Evolutionary conservation across 2,113 vertebrate species (phyloP).

Genomic region (Pavo muticus): DNA sequence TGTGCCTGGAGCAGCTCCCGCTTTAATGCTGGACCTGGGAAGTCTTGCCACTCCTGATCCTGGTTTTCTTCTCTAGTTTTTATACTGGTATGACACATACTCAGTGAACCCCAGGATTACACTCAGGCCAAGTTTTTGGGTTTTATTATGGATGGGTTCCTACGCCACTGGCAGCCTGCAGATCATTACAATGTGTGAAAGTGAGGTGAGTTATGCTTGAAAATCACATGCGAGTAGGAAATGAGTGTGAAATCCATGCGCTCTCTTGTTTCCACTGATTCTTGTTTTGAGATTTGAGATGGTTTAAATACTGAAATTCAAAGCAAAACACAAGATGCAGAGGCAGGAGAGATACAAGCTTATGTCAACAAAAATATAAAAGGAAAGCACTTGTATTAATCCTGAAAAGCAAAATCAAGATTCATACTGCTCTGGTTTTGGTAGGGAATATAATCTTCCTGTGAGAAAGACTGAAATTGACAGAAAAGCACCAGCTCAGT

Average conservation of each 20-base stretch:
- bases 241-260: not conserved
- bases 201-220: not conserved
- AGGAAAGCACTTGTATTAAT: not conserved
- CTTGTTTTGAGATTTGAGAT: not conserved
- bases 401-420: not conserved
- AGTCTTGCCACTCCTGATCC: not conserved
- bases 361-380: not conserved
- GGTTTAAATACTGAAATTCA: not conserved
- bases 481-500: not conserved
- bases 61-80: not conserved
- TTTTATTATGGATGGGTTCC: not conserved
- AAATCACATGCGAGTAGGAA: constrained; percentile 1
- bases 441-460: not conserved
- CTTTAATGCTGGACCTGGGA: not conserved
- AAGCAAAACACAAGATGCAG: not conserved
- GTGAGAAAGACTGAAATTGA: not conserved
- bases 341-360: not conserved
- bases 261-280: not conserved
- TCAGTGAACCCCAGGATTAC: not conserved
- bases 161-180: not conserved
- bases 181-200: not conserved
- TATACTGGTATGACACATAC: not conserved
- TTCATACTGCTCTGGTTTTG: not conserved
- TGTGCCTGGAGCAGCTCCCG: not conserved
- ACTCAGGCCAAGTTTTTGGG: not conserved